Evolutionary conservation across 1,140 invertebrate species (phyloP), one percentile per base, ranked within the genome.

Genomic region (Calosoma granatense): DNA sequence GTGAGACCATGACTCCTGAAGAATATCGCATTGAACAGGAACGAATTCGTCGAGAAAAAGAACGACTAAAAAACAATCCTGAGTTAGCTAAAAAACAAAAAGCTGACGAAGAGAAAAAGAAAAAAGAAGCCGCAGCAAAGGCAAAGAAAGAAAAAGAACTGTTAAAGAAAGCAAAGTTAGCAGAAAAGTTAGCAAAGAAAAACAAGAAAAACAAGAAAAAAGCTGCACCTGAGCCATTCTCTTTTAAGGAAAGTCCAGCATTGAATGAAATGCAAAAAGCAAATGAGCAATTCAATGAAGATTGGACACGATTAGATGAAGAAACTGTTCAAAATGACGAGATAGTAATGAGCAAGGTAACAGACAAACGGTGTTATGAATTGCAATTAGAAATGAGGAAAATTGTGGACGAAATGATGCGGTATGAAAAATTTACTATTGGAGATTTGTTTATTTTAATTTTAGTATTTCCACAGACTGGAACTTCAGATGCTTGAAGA

Each of bases 401-500:
- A 51, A 63, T 72, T 6, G 78, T 81, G 0, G 81, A 83, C 58
- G 78, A 81, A 53, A 56, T 75, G 19, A 81, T 83, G 79, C 68
- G 71, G 61, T 65, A n/a, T 9, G 11, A n/a, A n/a, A n/a, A n/a
- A n/a, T n/a, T 9, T 53, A 1, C 20, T 9, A 3, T 54, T 17
- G 22, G 26, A 57, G 12, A 20, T 26, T 23, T 20, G 19, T 55
- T 15, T 20, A 14, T 22, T 21, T 21, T 2, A 3, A 55, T 43
- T 22, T 22, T 14, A 12, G 14, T 19, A 55, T 52, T 41, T 59
- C 53, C 56, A 55, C 61, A 30, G 72, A 54, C 22, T 78, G 0
- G 81, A 83, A 60, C 69, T 81, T 51, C 70, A 76, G 39, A 56
- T 72, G 21, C 60, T 83, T 3, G 74, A 78, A 39, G 65, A 64